phyloP scores from a whole-genome alignment of 2,113 vertebrate species.

The Chloropsis cyanopogon region DNA sequence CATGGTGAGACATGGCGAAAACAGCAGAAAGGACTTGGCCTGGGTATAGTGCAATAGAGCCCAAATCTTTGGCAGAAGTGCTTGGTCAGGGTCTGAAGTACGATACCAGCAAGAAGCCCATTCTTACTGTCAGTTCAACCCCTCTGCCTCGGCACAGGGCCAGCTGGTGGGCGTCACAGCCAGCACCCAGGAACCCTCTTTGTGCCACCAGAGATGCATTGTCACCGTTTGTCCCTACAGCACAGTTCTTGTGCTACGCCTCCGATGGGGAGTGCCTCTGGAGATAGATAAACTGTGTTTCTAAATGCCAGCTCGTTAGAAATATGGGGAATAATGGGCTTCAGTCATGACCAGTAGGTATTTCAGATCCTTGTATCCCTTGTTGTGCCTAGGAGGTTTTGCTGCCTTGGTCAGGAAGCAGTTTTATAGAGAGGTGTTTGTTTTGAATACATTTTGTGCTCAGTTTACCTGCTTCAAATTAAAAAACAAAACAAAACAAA shows the following conservation, averaged over 20 bases:
- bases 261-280: not conserved
- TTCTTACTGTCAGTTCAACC: not conserved
- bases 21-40: conserved; percentile 86
- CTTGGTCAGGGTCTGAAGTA: conserved; percentile 67
- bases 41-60: conserved; percentile 59
- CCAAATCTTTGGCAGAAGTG: conserved; percentile 44
- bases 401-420: not conserved
- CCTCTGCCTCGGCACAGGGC: not conserved
- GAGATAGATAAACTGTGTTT: rapidly evolving
- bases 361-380: conserved; percentile 64
- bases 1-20: conserved; percentile 81
- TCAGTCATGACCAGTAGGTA: conserved; percentile 39
- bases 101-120: not conserved
- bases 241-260: not conserved
- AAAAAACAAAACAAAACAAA: not conserved
- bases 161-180: not conserved
- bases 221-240: rapidly evolving
- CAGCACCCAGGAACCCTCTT: not conserved
- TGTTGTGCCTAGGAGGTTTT: not conserved
- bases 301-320: not conserved
- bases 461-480: not conserved
- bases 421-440: not conserved
- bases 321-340: not conserved
- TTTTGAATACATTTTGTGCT: conserved; percentile 65
- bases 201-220: not conserved